Evolutionary conservation across 2,113 vertebrate species (phyloP), one percentile per base, ranked within the genome.

Genomic region (Petrocephalus microphthalmus): DNA sequence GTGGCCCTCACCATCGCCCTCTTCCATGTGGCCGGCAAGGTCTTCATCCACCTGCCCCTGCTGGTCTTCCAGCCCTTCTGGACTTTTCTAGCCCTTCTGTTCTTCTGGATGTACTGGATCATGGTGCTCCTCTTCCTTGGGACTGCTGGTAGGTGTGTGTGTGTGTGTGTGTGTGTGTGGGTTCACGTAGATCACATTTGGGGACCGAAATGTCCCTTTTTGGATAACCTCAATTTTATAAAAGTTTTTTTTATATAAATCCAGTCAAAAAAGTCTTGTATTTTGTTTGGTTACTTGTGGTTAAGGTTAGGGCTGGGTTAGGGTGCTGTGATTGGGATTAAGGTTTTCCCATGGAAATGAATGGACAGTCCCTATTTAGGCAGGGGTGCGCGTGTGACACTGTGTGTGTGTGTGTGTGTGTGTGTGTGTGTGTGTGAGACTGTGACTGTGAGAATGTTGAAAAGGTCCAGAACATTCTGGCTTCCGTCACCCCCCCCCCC

Each of bases 31-130:
- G 98, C 98, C 0, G 98, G 98, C 60, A 99, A 99, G 88, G 98
- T 99, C 89, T 99, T 99, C 93, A 96, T 97, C 91, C 97, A 98
- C 94, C 93, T 99, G 89, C 98, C 98, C 0, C 95, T 99, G 60
- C 96, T 99, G 87, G 96, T 97, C 91, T 97, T 99, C 95, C 98
- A 99, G 90, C 98, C 98, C 81, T 98, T 99, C 91, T 96, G 98
- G 96, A 99, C 98, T 8, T 98, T 99, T 92, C 95, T 98, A 52
- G 96, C 96, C 54, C 97, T 99, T 83, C 94, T 97, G 53, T 87
- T 99, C 33, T 99, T 99, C 94, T 99, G 98, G 98, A 89, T 93
- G 0, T 99, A 99, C 93, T 99, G 98, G 98, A 94, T 98, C 89
- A 95, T 96, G 91, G 97, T 98, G 22, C 93, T 99, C 87, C 97